Evolutionary conservation across 2,797 vertebrate species (phyloP).

Genomic region (Poeciliopsis paucimaculata): DNA sequence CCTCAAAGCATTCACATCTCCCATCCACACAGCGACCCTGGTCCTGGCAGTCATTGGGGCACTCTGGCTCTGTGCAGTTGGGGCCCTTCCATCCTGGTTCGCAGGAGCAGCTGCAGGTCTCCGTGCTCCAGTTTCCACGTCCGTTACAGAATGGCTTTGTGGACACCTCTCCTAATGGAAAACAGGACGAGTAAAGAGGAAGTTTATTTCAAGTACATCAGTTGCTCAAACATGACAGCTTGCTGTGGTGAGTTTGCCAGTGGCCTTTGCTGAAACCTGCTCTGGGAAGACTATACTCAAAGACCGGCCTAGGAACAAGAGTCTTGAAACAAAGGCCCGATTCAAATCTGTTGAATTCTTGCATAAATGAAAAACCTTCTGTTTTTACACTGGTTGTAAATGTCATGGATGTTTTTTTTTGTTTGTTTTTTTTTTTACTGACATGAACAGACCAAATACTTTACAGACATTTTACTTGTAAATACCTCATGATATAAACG

Average conservation of each 20-base stretch:
- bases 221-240: not conserved
- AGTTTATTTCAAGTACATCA: not conserved
- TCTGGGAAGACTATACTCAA: not conserved
- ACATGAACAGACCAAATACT: not conserved
- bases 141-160: constrained; percentile 92
- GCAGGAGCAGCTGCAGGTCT: constrained; percentile 88
- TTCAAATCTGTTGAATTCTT: not conserved
- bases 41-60: constrained; percentile 92
- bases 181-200: constrained; percentile 1
- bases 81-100: constrained; percentile 85
- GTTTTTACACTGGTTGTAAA: not conserved
- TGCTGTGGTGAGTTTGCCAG: not conserved
- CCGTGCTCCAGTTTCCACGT: constrained; percentile 90
- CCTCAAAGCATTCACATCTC: constrained; percentile 91
- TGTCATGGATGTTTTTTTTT: not conserved
- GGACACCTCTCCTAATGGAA: constrained; percentile 84
- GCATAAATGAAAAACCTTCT: not conserved
- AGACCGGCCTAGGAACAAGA: not conserved
- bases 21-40: constrained; percentile 93
- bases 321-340: not conserved
- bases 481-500: not conserved
- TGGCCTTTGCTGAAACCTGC: not conserved
- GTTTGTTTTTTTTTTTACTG: not conserved
- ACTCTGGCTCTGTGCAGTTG: constrained; percentile 89
- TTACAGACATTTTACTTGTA: not conserved